Evolutionary conservation across 2,113 vertebrate species (phyloP).

Genomic region (Actenoides hombroni): DNA sequence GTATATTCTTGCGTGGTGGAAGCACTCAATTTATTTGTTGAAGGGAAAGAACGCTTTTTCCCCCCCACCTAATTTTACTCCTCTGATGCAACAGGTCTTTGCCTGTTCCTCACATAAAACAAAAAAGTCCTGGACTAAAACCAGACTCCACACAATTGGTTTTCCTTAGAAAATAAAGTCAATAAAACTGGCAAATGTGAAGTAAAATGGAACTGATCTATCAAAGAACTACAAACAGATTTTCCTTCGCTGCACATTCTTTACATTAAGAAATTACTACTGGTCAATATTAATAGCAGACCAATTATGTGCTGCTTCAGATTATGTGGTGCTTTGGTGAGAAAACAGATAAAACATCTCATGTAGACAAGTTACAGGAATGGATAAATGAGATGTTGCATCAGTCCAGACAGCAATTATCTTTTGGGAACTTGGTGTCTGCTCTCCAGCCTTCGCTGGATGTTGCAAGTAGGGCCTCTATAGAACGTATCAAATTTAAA

Average conservation of each 20-base stretch:
- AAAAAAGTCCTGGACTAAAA: slow-evolving; percentile 8
- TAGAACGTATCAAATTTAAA: neutral
- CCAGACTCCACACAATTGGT: neutral
- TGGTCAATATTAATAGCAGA: slow-evolving; percentile 24
- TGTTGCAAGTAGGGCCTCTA: neutral
- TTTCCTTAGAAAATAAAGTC: slow-evolving; percentile 31
- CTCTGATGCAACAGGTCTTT: neutral
- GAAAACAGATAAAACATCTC: neutral
- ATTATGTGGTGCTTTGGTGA: neutral
- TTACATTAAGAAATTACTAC: slow-evolving; percentile 8
- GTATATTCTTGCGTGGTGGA: neutral
- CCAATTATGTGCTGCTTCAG: neutral
- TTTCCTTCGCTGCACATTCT: slow-evolving; percentile 6
- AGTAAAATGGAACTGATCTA: slow-evolving; percentile 33
- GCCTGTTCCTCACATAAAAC: slow-evolving; percentile 16
- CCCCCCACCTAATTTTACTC: neutral
- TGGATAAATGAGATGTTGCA: neutral
- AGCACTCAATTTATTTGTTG: slow-evolving; percentile 42
- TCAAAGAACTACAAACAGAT: slow-evolving; percentile 1
- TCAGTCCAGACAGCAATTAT: slow-evolving; percentile 11
- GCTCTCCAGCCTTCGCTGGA: neutral
- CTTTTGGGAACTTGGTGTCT: neutral
- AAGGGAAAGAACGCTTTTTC: slow-evolving; percentile 18
- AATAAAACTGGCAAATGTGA: slow-evolving; percentile 12
- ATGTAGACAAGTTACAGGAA: neutral